Evolutionary conservation across 2,888 invertebrate genomes (phyloP).

Genomic region (Tethea ocularis): DNA sequence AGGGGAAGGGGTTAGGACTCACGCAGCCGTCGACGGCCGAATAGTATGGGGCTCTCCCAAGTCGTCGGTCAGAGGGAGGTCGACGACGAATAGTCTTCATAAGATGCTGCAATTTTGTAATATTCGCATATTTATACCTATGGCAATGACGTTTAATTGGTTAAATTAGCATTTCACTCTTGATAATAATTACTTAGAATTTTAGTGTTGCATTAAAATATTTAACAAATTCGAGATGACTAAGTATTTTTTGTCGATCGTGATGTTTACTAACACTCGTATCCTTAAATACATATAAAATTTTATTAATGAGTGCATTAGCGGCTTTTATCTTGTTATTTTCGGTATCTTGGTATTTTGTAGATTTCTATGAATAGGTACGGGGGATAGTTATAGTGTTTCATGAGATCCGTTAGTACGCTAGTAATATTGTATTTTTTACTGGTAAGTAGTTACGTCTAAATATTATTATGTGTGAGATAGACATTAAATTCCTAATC

Average conservation of each 20-base stretch:
- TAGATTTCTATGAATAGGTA: neutral
- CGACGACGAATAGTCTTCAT: constrained; percentile 89
- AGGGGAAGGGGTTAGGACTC: constrained; percentile 73
- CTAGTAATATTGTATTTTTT: neutral
- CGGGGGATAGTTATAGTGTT: neutral
- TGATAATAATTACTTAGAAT: neutral
- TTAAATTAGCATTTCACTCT: constrained; percentile 57
- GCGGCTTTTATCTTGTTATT: neutral
- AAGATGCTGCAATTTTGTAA: constrained; percentile 87
- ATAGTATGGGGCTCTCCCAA: constrained; percentile 77
- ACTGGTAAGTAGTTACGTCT: neutral
- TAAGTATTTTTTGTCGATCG: no score
- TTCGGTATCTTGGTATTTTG: neutral
- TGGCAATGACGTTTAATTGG: constrained; percentile 76
- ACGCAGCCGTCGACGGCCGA: constrained; percentile 76
- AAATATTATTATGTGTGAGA: neutral
- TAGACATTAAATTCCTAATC: neutral
- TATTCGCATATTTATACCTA: constrained; percentile 82
- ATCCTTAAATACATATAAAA: neutral
- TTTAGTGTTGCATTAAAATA: neutral
- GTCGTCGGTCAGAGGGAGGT: constrained; percentile 86
- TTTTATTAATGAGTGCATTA: neutral
- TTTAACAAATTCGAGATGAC: no score
- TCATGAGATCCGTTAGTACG: neutral
- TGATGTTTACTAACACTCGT: neutral